These are phyloP conservation scores for Gymnosoma rotundatum DNA, from an alignment of 2,888 invertebrate species.

Conservation along the genomic window DNA sequence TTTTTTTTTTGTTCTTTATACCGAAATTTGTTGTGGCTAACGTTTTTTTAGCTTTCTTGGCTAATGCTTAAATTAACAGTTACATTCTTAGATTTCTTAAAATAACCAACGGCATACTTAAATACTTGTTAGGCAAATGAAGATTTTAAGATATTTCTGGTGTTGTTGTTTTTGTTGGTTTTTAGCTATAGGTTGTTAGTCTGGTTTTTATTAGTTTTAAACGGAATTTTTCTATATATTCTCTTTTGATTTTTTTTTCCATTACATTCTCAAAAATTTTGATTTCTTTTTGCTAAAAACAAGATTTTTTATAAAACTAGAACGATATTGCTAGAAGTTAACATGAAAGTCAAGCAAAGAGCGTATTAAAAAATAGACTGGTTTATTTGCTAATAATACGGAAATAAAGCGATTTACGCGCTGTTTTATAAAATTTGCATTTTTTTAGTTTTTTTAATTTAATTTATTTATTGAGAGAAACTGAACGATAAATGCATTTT, in stretches of 20 bases:
- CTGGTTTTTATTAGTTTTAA: conserved; percentile 17
- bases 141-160: conserved; percentile 18
- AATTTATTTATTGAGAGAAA: no score
- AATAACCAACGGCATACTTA: conserved; percentile 67
- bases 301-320: not conserved
- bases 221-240: conserved; percentile 3
- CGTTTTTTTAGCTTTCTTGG: not conserved
- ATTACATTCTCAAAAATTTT: not conserved
- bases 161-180: no score
- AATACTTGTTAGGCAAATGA: conserved; percentile 59
- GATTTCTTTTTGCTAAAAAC: not conserved
- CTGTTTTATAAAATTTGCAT: no score
- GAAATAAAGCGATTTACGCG: no score
- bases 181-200: conserved; percentile 16
- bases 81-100: conserved; percentile 64
- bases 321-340: not conserved
- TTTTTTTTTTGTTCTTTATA: not conserved
- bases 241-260: not conserved
- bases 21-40: not conserved
- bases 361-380: no score
- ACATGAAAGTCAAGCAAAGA: no score
- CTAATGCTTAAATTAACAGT: conserved; percentile 66
- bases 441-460: no score
- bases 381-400: no score
- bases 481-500: no score